Evolutionary conservation across 2,797 vertebrate genomes (phyloP), one percentile per base, ranked within the genome.

Genomic region (Chiloscyllium punctatum): DNA sequence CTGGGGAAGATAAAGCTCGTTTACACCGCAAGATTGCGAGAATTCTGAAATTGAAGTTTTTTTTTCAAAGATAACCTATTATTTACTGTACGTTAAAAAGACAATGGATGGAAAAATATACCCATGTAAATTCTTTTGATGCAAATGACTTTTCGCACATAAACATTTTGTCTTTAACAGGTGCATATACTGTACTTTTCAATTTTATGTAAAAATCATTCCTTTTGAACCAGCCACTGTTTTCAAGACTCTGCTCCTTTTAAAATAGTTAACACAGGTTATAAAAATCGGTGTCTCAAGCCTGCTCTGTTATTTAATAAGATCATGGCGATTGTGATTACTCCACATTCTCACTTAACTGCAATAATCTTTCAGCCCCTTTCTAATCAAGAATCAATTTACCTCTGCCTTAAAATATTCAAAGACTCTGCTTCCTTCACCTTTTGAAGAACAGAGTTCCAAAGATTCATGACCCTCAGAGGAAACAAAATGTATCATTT

Each of bases 1-100:
- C 90, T 68, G 90, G 90, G 90, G 90, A 92, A 92, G 69, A 69
- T 92, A 69, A 92, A 92, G 90, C 90, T 69, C 8, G 62, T 92
- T 92, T 92, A 69, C 66, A 69, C 37, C 69, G 66, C 90, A 92
- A 92, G 68, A 69, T 92, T 92, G 16, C 18, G n/a, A 68, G 90
- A 92, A 92, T 92, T 69, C 62, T 69, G 66, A 92, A 92, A 92
- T 92, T 92, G n/a, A 69, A 84, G 21, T 7, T 84, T 48, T 37
- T 37, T 84, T 84, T 84, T 82, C 1, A 84, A 48, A 84, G 82
- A n/a, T 25, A 92, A 42, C 90, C 68, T 92, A 42, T 92, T 92
- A 69, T 11, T 37, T 92, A 21, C 33, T 42, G 1, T 92, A 23
- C n/a, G 21, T 69, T 92, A 69, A 92, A 91, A 16, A 92, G 62